phyloP scores from a whole-genome alignment of 2,113 vertebrate genomes.

The Malurus elegans region DNA sequence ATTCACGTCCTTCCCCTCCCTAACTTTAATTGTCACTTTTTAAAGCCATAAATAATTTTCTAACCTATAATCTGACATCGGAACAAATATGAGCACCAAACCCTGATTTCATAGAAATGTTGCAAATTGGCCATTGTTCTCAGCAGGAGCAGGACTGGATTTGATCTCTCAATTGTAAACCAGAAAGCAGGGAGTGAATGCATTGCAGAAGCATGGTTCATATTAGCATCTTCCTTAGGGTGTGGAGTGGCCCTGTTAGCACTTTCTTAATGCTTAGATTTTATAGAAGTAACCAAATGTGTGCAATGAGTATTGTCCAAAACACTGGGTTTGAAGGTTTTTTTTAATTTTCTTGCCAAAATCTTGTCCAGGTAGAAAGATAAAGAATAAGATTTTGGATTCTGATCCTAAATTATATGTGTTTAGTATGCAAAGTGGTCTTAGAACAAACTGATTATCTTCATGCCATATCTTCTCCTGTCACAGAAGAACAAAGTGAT shows the following conservation, averaged over 20 bases:
- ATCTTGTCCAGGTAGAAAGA: neutral
- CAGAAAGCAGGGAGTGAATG: conserved; percentile 34
- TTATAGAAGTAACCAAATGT: neutral
- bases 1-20: neutral
- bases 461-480: neutral
- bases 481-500: neutral
- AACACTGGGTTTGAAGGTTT: neutral
- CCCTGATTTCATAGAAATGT: neutral
- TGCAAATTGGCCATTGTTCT: conserved; percentile 44
- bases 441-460: neutral
- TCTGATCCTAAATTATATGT: neutral
- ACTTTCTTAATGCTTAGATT: conserved; percentile 31
- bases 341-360: neutral
- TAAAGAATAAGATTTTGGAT: neutral
- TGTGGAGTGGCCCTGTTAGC: conserved; percentile 50
- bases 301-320: neutral
- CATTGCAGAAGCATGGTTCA: conserved; percentile 21
- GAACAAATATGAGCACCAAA: conserved; percentile 1
- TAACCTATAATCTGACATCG: conserved; percentile 16
- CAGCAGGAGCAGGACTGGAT: conserved; percentile 29
- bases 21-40: neutral
- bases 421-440: neutral
- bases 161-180: conserved; percentile 29
- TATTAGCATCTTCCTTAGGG: conserved; percentile 43
- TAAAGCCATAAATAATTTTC: neutral